Evolutionary conservation across 2,113 vertebrate species (phyloP).

Genomic region (Anguilla rostrata): DNA sequence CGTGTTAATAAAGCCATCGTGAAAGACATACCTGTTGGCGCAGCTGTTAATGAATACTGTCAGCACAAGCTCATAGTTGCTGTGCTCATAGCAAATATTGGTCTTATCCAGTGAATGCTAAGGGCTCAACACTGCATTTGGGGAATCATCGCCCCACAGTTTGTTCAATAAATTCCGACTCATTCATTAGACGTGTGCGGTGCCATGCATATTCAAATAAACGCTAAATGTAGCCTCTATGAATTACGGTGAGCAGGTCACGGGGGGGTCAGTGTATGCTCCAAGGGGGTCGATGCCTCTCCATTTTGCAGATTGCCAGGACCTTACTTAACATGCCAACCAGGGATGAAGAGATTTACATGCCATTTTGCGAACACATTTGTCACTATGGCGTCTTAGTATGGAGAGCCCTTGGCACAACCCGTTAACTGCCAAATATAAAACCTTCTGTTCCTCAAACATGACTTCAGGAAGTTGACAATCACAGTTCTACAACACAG

Average conservation of each 20-base stretch:
- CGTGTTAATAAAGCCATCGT: constrained; percentile 40
- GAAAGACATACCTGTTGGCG: constrained; percentile 48
- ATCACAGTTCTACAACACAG: neutral
- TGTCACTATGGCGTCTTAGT: constrained; percentile 10
- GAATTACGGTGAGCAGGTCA: constrained; percentile 37
- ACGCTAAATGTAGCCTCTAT: constrained; percentile 21
- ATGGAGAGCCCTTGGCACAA: neutral
- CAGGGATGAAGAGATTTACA: constrained; percentile 32
- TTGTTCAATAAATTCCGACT: constrained; percentile 12
- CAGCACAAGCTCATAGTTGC: constrained; percentile 59
- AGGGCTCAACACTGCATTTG: neutral
- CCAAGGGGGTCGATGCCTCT: constrained; percentile 39
- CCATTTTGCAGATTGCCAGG: constrained; percentile 48
- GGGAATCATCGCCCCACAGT: constrained; percentile 28
- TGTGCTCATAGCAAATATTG: neutral
- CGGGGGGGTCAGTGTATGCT: neutral
- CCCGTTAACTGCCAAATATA: neutral
- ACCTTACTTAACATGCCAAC: constrained; percentile 28
- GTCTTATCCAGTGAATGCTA: constrained; percentile 30
- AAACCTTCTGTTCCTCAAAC: neutral
- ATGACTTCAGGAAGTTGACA: neutral
- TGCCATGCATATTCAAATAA: constrained; percentile 37
- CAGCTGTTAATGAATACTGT: constrained; percentile 52
- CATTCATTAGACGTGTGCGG: constrained; percentile 23
- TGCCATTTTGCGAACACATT: neutral